A percentile compares a stretch with the other conserved stretches of the same genome.
Evolutionary conservation across 1,140 invertebrate species (phyloP).

Genomic region (Drosophila parabipectinata): DNA sequence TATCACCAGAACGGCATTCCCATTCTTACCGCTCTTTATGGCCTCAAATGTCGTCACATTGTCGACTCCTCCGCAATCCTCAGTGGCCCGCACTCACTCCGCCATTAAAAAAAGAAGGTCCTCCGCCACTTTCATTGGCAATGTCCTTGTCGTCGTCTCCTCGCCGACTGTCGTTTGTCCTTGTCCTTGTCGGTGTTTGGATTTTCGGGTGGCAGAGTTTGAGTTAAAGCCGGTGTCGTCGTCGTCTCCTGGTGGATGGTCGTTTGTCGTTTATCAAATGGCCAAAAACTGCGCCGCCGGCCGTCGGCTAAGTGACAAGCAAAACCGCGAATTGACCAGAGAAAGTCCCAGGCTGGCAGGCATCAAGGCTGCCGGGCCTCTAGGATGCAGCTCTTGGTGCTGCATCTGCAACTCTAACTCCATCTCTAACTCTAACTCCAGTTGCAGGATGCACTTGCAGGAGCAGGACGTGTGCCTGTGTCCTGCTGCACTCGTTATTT

Average conservation of each 20-base stretch:
- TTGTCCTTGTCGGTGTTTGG: conserved; percentile 9
- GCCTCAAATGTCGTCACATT: conserved; percentile 75
- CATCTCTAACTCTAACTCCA: conserved; percentile 35
- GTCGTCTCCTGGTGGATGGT: conserved; percentile 42
- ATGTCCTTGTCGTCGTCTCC: conserved; percentile 39
- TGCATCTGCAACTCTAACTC: conserved; percentile 29
- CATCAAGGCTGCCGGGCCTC: not conserved
- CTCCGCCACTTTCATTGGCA: conserved; percentile 12
- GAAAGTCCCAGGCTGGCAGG: conserved; percentile 59
- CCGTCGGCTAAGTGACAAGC: conserved; percentile 81
- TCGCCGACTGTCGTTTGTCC: conserved; percentile 70
- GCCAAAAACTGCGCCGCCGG: conserved; percentile 68
- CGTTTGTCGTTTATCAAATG: conserved; percentile 79
- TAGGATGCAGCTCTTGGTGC: conserved; percentile 34
- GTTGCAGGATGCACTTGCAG: conserved; percentile 34
- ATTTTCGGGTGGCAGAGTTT: not conserved
- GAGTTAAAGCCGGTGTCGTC: conserved; percentile 8
- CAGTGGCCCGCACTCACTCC: not conserved
- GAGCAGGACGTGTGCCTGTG: conserved; percentile 25
- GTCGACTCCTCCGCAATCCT: conserved; percentile 39
- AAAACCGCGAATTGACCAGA: conserved; percentile 84
- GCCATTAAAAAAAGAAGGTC: not conserved
- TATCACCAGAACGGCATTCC: conserved; percentile 1
- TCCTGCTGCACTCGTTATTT: conserved; percentile 36
- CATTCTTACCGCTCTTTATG: conserved; percentile 7